A percentile compares a stretch with the other conserved stretches of the same genome.
These are phyloP conservation scores for Aleiodes alternator DNA, from an alignment of 2,888 invertebrate genomes.

Conservation along the genomic window DNA sequence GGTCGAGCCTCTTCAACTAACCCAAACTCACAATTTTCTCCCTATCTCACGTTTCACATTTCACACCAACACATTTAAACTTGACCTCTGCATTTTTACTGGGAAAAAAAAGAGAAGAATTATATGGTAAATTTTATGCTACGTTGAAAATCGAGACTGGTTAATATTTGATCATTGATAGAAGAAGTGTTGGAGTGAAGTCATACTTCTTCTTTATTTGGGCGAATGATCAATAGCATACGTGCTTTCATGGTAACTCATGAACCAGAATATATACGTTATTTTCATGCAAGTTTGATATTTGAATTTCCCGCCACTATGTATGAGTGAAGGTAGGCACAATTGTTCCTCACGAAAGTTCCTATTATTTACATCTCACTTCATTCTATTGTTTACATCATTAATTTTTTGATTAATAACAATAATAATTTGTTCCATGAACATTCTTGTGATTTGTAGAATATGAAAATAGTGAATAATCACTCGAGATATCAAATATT, in stretches of 20 bases:
- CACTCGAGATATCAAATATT: too few species aligned
- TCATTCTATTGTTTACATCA: too few species aligned
- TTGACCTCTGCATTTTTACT: neutral
- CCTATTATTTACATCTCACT: too few species aligned
- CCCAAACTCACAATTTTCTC: constrained; percentile 48
- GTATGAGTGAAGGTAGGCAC: too few species aligned
- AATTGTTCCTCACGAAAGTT: too few species aligned
- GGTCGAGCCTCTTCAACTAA: constrained; percentile 62
- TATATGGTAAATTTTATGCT: constrained; percentile 20
- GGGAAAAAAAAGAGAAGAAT: constrained; percentile 2
- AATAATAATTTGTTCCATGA: too few species aligned
- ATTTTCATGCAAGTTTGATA: too few species aligned
- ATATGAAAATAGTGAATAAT: too few species aligned
- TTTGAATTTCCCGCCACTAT: too few species aligned
- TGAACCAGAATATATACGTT: too few species aligned
- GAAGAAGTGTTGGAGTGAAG: constrained; percentile 3
- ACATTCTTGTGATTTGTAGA: too few species aligned
- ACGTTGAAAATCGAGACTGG: constrained; percentile 13
- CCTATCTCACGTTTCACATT: constrained; percentile 27
- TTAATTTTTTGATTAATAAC: too few species aligned
- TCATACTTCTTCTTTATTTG: neutral
- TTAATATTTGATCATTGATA: constrained; percentile 27
- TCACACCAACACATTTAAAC: constrained; percentile 36
- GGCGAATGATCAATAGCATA: constrained; percentile 24
- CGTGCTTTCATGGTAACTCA: constrained; percentile 14